Percentiles rank a stretch among this genome's conserved stretches.
Evolutionary conservation across 2,888 invertebrate species (phyloP).

Genomic region (Eupithecia vulgata): DNA sequence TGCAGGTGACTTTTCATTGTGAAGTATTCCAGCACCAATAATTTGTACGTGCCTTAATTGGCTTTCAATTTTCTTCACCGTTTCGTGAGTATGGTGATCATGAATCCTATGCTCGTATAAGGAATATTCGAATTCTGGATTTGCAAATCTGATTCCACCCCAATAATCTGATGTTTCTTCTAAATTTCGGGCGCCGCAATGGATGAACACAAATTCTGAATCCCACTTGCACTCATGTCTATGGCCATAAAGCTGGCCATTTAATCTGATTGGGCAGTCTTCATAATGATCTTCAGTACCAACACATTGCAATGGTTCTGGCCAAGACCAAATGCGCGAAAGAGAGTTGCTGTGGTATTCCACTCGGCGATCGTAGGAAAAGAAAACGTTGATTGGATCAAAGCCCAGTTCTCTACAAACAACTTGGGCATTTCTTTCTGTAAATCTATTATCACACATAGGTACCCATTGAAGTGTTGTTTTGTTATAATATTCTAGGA

Average conservation of each 20-base stretch:
- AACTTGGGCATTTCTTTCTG: slow-evolving; percentile 98
- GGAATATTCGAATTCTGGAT: slow-evolving; percentile 94
- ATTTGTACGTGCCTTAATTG: slow-evolving; percentile 91
- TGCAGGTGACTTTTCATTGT: slow-evolving; percentile 97
- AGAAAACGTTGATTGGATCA: slow-evolving; percentile 94
- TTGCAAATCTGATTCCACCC: slow-evolving; percentile 98
- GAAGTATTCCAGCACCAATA: slow-evolving; percentile 96
- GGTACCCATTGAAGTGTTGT: slow-evolving; percentile 99
- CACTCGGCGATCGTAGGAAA: slow-evolving; percentile 92
- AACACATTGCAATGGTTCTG: slow-evolving; percentile 94
- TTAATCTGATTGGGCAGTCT: slow-evolving; percentile 93
- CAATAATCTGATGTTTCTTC: slow-evolving; percentile 90
- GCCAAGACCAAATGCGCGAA: slow-evolving; percentile 96
- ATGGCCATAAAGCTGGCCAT: slow-evolving; percentile 94
- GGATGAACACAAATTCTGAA: slow-evolving; percentile 95
- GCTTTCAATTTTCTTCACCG: slow-evolving; percentile 88
- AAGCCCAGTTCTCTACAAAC: slow-evolving; percentile 97
- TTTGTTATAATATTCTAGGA: slow-evolving; percentile 96
- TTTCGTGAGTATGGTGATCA: slow-evolving; percentile 91
- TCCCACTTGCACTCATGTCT: slow-evolving; percentile 95
- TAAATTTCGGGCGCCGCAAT: slow-evolving; percentile 91
- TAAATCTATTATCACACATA: slow-evolving; percentile 97
- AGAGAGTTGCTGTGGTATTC: slow-evolving; percentile 95
- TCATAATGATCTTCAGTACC: slow-evolving; percentile 90
- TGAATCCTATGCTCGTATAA: slow-evolving; percentile 92